Evolutionary conservation across 2,113 vertebrate species (phyloP), one percentile per base, ranked within the genome.

Genomic region (Campylomormyrus tamandua): DNA sequence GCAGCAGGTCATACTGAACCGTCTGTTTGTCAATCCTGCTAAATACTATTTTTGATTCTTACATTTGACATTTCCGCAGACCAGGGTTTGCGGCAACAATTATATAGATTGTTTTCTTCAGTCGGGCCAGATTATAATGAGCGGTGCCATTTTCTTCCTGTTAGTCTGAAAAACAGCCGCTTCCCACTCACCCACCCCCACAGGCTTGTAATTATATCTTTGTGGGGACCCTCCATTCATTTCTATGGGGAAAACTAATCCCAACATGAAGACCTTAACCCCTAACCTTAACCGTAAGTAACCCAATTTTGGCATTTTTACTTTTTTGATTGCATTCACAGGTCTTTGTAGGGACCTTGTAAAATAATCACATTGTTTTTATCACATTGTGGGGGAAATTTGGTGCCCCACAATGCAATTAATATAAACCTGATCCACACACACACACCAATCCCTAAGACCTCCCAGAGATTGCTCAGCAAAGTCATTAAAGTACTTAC

Each of bases 21-120:
- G 39, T 45, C 21, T 80, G 42, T 45, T 50, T 70, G 83, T 84
- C 83, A 87, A 45, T 35, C 24, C 86, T 66, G 50, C 24, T 39
- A 90, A 89, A 53, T 66, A 87, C 90, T 90, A 49, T 83, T 80
- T 80, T 56, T 70, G 62, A 70, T 27, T 31, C 62, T 31, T 70
- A 13, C 10, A 11, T 17, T 39, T 77, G 80, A 56, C 83, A 87
- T 31, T 86, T 77, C 80, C 2, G 35, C 58, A 53, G 58, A 89
- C 48, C 50, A 74, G 58, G 62, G 56, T 80, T 45, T 53, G 39
- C 50, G 9, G 56, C 77, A 42, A 21, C 85, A 91, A 91, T 89
- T 87, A 91, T 80, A 56, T 10, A 27, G 13, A 80, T 50, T 5
- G 31, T 89, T 45, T 39, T 46, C 39, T 10, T 35, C 21, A 39